Base-by-base conservation (phyloP, 1,140 invertebrate species). In the Drosophila aff. region DNA sequence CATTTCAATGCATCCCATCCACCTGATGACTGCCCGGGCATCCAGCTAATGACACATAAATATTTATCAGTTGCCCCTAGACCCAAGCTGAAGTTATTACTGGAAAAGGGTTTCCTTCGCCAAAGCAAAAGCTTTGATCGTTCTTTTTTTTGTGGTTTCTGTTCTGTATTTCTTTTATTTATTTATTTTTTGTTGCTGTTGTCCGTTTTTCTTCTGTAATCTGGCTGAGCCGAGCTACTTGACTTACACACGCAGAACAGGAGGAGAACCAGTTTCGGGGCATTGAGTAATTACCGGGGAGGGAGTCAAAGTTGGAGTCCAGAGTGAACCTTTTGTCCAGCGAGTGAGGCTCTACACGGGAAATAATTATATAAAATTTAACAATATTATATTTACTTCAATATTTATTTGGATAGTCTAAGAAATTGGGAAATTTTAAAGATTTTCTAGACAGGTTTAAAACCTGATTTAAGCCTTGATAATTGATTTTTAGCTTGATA, bases 41-140 rank as follows among this genome's bases (percentile, higher is more conserved):
- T 73, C 50, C 78, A 69, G 67, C 83, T 87, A 87, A 87, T 87
- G 84, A 87, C 84, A 87, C 84, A 87, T 87, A 84, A 87, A 87
- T 80, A 87, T 89, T 87, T 89, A 87, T 77, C 77, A 69, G 76
- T 61, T 26, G 31, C 55, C 68, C 40, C 49, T 13, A 55, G 16
- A 55, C 52, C 52, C 52, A 8, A 43, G 50, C n/a, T 46, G 36
- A 36, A 75, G 58, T 63, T 81, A 72, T 82, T 86, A 81, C 83
- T 78, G 66, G 63, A 83, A 87, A 81, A 52, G 83, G 83, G 84
- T 89, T 89, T 61, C 59, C 76, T 59, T 75, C 53, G 73, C 74
- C 62, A 41, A 33, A 41, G 76, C 73, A 47, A 86, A 87, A 87
- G 80, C 80, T 89, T 57, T 64, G 68, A 82, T 66, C 43, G 53